Evolutionary conservation across 2,888 invertebrate species (phyloP).

Genomic region (Nephrocerus scutellatus): DNA sequence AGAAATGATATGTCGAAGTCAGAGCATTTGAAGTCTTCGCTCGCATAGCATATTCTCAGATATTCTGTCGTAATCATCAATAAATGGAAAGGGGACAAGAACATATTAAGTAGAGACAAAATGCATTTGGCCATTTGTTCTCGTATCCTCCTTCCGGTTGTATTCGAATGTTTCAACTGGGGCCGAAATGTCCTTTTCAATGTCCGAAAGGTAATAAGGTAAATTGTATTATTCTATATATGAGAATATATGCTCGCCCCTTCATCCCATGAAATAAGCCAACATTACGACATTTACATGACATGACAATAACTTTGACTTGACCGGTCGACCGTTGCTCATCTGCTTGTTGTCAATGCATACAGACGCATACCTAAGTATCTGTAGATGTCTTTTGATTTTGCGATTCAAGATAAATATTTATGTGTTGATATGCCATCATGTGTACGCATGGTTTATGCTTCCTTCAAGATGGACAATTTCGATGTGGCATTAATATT

Average conservation of each 20-base stretch:
- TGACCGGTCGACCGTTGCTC: conserved; percentile 37
- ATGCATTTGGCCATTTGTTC: conserved; percentile 5
- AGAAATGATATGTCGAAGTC: too few relatives aligned
- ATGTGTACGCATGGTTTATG: too few relatives aligned
- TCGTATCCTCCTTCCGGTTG: neutral
- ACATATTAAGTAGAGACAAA: too few relatives aligned
- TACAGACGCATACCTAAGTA: too few relatives aligned
- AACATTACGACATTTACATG: conserved; percentile 29
- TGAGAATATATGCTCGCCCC: conserved; percentile 5
- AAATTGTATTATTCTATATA: neutral
- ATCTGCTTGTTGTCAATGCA: too few relatives aligned
- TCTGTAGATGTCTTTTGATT: too few relatives aligned
- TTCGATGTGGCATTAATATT: too few relatives aligned
- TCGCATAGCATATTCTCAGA: too few relatives aligned
- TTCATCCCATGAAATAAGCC: neutral
- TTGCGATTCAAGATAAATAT: too few relatives aligned
- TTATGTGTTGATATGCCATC: too few relatives aligned
- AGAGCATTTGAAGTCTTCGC: too few relatives aligned
- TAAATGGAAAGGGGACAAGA: conserved; percentile 2
- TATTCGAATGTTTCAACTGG: neutral
- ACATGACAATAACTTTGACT: conserved; percentile 39
- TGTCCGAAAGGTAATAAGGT: conserved; percentile 11
- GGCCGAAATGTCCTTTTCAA: conserved; percentile 13
- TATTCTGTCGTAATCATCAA: neutral
- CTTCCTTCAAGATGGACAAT: too few relatives aligned